Base-by-base conservation (phyloP, 2,888 invertebrate genomes). In the Euphydryas editha region DNA sequence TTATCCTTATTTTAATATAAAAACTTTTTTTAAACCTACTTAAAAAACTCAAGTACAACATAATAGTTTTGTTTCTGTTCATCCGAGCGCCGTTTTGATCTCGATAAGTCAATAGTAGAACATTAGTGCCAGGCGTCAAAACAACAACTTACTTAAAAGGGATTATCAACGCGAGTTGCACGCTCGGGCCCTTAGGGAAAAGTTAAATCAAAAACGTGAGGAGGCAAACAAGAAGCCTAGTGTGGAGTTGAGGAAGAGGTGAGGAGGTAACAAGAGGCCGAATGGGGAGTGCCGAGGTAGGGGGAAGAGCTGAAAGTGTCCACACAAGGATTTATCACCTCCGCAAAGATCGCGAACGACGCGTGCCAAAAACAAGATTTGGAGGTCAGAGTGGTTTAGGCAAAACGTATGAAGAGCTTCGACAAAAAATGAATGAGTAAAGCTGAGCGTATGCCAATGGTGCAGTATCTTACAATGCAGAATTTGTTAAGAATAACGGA, bases 191-290 rank as follows among this genome's bases (percentile, higher is more conserved):
- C 67, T 65, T 67, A 51, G 60, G 78, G 81, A 82, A 83, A 86
- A 85, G 82, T 86, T 87, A 86, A 87, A 88, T 87, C 86, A 86
- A 85, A 86, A 85, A 87, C 86, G 87, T 87, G 87, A 85, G 83
- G 78, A 76, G 84, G 82, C 84, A 84, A 84, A 83, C 83, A 81
- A 82, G 63, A 67, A 6, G 56, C 30, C 44, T 2, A 24, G 30
- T 5, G 5, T 4, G 30, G 1, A 30, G 30, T 30, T 30, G n/a
- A 30, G 4, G 30, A 30, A 30, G 87, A 85, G 82, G 78, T 39
- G 15, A 39, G 39, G 39, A 39, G 24, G 17, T 2, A 24, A 24
- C 46, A 60, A 47, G 57, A 62, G 49, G 24, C 42, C 36, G 44
- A 59, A 67, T 56, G 56, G 58, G 65, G 71, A 42, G 68, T 46